Evolutionary conservation across 2,113 vertebrate species (phyloP).

Genomic region (Oreamnos americanus): DNA sequence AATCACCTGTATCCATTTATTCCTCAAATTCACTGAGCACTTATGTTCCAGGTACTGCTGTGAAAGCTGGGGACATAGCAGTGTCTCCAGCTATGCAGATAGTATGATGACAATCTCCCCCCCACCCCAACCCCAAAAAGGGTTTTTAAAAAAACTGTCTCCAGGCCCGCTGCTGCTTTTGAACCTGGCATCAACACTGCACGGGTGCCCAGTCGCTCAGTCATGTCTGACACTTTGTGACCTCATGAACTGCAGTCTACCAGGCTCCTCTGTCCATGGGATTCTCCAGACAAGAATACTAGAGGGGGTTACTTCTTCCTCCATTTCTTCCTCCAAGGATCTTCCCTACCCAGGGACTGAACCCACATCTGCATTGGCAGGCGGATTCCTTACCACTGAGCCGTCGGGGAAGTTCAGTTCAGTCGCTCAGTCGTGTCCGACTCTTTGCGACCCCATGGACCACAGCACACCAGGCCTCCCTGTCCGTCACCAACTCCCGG

Average conservation of each 20-base stretch:
- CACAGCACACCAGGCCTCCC: fast-evolving
- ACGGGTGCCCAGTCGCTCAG: not conserved
- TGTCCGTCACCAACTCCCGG: not conserved
- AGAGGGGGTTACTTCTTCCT: not conserved
- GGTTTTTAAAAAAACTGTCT: not conserved
- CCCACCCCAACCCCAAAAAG: not conserved
- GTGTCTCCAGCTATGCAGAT: not conserved
- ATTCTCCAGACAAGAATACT: not conserved
- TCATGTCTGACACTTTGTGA: not conserved
- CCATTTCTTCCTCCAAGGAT: not conserved
- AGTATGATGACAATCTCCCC: not conserved
- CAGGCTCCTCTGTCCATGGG: not conserved
- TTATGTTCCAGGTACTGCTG: not conserved
- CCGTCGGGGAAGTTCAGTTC: fast-evolving
- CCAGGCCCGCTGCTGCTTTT: not conserved
- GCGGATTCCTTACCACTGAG: not conserved
- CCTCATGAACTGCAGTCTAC: not conserved
- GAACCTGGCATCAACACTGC: not conserved
- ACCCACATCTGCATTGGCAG: not conserved
- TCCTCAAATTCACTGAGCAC: not conserved
- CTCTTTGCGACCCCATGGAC: not conserved
- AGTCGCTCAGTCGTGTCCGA: fast-evolving
- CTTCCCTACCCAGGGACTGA: not conserved
- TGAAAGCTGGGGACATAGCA: not conserved
- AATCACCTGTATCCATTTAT: not conserved